Conservation (phyloP, 2,113 vertebrate species). For the Podiceps cristatus region DNA sequence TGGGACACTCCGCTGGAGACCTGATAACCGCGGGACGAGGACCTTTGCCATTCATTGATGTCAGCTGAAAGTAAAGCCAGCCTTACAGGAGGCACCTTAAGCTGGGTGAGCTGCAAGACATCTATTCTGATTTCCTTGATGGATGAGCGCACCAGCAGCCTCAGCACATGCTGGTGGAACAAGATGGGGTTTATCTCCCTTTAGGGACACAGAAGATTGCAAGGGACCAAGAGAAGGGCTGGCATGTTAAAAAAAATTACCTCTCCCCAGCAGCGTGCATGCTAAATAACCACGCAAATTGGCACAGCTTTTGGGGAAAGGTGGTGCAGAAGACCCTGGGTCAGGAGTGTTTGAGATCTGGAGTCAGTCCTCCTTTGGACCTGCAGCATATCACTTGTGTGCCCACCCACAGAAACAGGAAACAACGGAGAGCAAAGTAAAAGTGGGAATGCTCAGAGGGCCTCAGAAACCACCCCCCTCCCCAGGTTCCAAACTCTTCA, state of each 20-base stretch:
- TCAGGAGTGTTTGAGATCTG: background rate
- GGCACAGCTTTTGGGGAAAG: background rate
- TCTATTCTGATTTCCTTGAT: background rate
- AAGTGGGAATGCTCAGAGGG: background rate
- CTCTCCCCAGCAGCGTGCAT: background rate
- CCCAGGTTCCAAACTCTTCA: background rate
- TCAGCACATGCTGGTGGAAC: background rate
- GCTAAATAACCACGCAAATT: background rate
- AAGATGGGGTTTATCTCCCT: background rate
- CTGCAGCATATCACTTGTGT: background rate
- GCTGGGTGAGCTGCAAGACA: background rate
- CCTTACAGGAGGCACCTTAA: background rate
- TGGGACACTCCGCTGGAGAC: background rate
- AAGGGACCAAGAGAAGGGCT: background rate
- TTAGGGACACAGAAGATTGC: background rate
- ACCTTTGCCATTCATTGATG: slow-evolving; percentile 10
- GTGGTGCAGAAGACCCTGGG: background rate
- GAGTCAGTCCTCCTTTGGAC: background rate
- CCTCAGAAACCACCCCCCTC: background rate
- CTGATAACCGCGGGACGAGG: background rate
- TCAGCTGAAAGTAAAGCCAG: background rate
- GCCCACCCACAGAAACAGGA: background rate
- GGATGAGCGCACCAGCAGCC: background rate
- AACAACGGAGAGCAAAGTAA: background rate
- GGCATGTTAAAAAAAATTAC: background rate